These are phyloP conservation scores for Phrynocephalus forsythii DNA, from an alignment of 2,797 vertebrate genomes.

Conservation along the genomic window DNA sequence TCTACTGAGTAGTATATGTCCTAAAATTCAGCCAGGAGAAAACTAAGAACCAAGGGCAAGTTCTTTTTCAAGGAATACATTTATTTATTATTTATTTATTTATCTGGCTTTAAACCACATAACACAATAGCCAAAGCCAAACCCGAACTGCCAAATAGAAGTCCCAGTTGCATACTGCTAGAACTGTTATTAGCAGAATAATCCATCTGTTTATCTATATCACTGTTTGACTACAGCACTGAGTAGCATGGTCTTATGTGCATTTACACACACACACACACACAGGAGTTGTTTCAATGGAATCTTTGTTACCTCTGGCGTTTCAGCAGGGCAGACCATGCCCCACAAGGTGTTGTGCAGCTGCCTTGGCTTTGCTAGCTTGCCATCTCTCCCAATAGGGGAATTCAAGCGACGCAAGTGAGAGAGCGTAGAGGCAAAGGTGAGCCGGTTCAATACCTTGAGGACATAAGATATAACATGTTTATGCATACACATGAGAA, in stretches of 20 bases:
- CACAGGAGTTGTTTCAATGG: neutral
- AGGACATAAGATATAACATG: neutral
- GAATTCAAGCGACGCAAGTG: constrained; percentile 96
- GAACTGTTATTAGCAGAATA: too few relatives aligned
- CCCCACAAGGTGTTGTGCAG: constrained; percentile 98
- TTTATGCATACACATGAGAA: neutral
- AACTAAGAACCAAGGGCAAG: neutral
- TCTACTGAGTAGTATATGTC: neutral
- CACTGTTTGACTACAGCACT: too few relatives aligned
- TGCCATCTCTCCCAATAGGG: constrained; percentile 95
- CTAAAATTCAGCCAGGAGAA: neutral
- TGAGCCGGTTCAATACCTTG: constrained; percentile 95
- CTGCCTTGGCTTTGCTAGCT: constrained; percentile 95
- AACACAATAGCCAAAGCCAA: too few relatives aligned
- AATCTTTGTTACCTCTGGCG: constrained; percentile 88
- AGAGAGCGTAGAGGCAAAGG: constrained; percentile 96
- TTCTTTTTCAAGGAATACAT: neutral
- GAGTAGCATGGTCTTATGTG: too few relatives aligned
- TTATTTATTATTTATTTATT: too few relatives aligned
- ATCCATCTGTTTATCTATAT: too few relatives aligned
- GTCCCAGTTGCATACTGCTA: too few relatives aligned
- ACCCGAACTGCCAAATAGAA: too few relatives aligned
- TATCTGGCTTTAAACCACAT: too few relatives aligned
- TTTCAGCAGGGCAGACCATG: constrained; percentile 99
- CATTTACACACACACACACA: too few relatives aligned